A percentile compares a stretch with the other conserved stretches of the same genome.
These are phyloP conservation scores for Ferrisia virgata DNA, from an alignment of 2,888 invertebrate genomes.

Conservation along the genomic window DNA sequence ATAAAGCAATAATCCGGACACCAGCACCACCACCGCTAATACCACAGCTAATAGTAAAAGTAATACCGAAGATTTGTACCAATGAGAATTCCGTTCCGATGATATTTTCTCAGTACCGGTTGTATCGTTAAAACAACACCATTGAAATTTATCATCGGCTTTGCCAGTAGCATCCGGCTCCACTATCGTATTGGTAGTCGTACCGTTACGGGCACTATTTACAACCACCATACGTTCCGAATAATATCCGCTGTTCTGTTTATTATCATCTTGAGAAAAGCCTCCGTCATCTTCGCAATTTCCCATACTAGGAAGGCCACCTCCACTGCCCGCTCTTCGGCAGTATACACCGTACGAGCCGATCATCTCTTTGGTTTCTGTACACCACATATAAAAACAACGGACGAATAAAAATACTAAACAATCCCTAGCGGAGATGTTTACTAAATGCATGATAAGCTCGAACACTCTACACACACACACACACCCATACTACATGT, in stretches of 20 bases:
- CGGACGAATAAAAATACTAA: background rate
- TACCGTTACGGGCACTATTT: conserved; percentile 38
- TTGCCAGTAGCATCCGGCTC: conserved; percentile 10
- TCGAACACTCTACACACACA: background rate
- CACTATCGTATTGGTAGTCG: conserved; percentile 39
- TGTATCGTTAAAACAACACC: conserved; percentile 25
- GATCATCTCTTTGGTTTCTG: conserved; percentile 43
- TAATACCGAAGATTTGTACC: conserved; percentile 37
- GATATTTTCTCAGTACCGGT: background rate
- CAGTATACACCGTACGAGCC: conserved; percentile 42
- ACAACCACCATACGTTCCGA: conserved; percentile 24
- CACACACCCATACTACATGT: no score
- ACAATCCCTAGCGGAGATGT: background rate
- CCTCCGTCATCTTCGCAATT: conserved; percentile 38
- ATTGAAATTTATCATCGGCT: conserved; percentile 29
- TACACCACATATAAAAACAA: background rate
- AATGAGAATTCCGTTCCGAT: conserved; percentile 40
- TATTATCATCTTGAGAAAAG: conserved; percentile 5
- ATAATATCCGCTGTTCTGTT: background rate
- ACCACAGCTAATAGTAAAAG: conserved; percentile 30
- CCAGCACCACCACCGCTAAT: conserved; percentile 37
- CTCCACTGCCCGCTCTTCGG: background rate
- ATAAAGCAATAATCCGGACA: conserved; percentile 39
- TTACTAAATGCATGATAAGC: background rate
- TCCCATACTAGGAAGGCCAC: background rate